Percentiles rank a stretch among this genome's conserved stretches.
phyloP scores from a whole-genome alignment of 2,797 vertebrate species.

The Pangasius krempfi region DNA sequence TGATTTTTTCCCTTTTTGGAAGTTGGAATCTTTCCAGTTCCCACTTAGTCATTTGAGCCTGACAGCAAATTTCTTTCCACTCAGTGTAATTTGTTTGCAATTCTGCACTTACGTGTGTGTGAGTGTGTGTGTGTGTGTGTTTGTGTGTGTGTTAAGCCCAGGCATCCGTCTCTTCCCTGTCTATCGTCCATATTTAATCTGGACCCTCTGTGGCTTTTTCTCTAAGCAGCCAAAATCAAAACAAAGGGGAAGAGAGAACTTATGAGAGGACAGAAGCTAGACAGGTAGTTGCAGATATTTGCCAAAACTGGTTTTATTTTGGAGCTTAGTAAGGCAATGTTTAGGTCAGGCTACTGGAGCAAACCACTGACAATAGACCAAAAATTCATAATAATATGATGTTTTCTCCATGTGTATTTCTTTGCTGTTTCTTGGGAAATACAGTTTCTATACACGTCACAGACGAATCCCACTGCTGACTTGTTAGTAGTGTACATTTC shows the following conservation, averaged over 20 bases:
- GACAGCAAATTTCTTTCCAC: constrained; percentile 1
- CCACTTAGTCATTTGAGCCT: background rate
- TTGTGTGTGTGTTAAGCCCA: background rate
- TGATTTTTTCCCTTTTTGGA: background rate
- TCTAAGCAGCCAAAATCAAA: background rate
- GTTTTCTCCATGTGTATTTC: background rate
- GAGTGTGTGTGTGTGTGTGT: background rate
- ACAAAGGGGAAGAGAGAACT: background rate
- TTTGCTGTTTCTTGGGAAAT: background rate
- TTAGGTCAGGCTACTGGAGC: background rate
- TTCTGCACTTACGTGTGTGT: background rate
- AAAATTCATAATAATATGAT: background rate
- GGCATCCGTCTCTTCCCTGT: constrained; percentile 2
- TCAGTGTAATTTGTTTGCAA: background rate
- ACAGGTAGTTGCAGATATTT: background rate
- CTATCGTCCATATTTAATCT: constrained; percentile 34
- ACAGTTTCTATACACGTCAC: background rate
- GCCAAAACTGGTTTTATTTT: background rate
- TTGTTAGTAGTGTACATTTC: constrained; percentile 2
- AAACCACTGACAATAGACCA: background rate
- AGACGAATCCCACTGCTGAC: background rate
- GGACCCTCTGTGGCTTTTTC: background rate
- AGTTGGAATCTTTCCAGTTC: background rate
- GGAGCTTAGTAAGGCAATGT: background rate
- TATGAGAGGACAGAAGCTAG: background rate